Conservation (phyloP, 2,888 invertebrate genomes). For the Ceratothoa steindachneri region DNA sequence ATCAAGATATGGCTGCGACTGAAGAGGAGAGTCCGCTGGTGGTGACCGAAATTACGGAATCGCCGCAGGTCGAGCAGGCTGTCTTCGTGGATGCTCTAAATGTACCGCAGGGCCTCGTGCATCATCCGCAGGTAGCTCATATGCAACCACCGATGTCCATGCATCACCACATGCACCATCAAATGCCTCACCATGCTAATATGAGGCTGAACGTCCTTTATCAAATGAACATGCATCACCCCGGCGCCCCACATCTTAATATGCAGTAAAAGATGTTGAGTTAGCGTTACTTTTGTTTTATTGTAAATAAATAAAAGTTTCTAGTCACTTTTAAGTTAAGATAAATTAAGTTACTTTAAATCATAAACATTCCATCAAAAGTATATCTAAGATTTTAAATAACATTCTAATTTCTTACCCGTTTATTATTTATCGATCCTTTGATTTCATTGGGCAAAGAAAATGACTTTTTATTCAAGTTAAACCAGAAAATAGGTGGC, state of each 20-base stretch:
- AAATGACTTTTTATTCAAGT: too few species aligned
- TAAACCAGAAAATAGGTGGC: too few species aligned
- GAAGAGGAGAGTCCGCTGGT: slow-evolving; percentile 43
- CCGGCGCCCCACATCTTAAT: slow-evolving; percentile 38
- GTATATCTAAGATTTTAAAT: neutral
- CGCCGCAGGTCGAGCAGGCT: slow-evolving; percentile 37
- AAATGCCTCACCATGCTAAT: slow-evolving; percentile 38
- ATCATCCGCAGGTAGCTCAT: slow-evolving; percentile 41
- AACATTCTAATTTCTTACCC: too few species aligned
- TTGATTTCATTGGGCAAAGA: too few species aligned
- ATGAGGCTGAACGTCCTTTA: slow-evolving; percentile 40
- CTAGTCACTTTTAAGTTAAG: slow-evolving; percentile 2
- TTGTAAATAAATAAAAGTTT: neutral
- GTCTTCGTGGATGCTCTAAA: slow-evolving; percentile 34
- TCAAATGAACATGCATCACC: slow-evolving; percentile 43
- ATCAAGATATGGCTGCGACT: slow-evolving; percentile 30
- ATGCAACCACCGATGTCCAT: slow-evolving; percentile 41
- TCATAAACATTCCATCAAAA: neutral
- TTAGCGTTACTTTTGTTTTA: neutral
- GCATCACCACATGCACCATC: slow-evolving; percentile 41
- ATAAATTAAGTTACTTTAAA: neutral
- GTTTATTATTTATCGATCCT: too few species aligned
- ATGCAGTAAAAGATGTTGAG: slow-evolving; percentile 17
- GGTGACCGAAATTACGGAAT: slow-evolving; percentile 44
- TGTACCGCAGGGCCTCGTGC: slow-evolving; percentile 36